Conservation (phyloP, 1,140 invertebrate genomes). For the Diachasmimorpha longicaudata region DNA sequence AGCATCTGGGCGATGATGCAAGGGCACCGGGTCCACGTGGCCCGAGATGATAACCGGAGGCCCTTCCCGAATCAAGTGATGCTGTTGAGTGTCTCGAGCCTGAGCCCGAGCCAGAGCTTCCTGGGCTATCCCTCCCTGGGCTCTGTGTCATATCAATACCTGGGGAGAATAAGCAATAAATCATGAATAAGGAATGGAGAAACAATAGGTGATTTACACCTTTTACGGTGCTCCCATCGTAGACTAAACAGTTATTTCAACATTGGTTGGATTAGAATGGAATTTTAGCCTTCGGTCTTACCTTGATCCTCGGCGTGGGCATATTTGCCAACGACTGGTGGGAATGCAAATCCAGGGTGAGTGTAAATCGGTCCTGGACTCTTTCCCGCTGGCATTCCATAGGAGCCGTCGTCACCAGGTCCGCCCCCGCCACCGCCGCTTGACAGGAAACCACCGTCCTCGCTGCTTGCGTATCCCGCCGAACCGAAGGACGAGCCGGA, state of each 20-base stretch:
- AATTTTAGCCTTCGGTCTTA: slow-evolving; percentile 22
- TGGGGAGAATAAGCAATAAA: slow-evolving; percentile 27
- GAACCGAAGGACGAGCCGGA: slow-evolving; percentile 77
- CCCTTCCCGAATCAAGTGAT: slow-evolving; percentile 89
- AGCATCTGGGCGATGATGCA: slow-evolving; percentile 67
- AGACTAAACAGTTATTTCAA: neutral
- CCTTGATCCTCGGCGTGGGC: slow-evolving; percentile 70
- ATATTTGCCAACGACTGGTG: slow-evolving; percentile 59
- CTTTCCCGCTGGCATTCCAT: slow-evolving; percentile 62
- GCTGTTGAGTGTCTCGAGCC: slow-evolving; percentile 89
- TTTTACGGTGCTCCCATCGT: neutral
- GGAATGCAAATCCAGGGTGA: slow-evolving; percentile 66
- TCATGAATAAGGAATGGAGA: neutral
- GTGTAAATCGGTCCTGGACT: slow-evolving; percentile 65
- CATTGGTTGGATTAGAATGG: neutral
- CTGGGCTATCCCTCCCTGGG: slow-evolving; percentile 87
- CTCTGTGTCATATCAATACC: slow-evolving; percentile 77
- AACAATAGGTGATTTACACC: neutral
- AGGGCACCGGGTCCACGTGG: slow-evolving; percentile 61
- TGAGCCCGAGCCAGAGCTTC: slow-evolving; percentile 86
- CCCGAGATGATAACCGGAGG: slow-evolving; percentile 72
- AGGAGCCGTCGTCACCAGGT: slow-evolving; percentile 54
- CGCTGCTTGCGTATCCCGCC: slow-evolving; percentile 77
- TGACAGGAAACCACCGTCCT: slow-evolving; percentile 69
- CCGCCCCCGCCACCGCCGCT: slow-evolving; percentile 49